A percentile compares a stretch with the other conserved stretches of the same genome.
Conservation (phyloP, 1,140 invertebrate genomes). For the Danaus melanippus region DNA sequence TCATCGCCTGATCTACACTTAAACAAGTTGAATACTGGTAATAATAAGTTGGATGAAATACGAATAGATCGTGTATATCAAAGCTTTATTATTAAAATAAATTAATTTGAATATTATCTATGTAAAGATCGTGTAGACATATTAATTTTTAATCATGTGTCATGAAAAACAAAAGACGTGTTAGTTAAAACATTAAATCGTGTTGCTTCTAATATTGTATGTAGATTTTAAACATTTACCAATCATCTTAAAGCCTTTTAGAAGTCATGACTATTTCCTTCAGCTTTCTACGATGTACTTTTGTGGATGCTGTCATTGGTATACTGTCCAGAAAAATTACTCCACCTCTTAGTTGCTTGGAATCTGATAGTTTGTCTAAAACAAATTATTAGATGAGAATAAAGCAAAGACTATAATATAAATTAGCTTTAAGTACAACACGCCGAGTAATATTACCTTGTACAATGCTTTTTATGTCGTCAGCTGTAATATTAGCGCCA, state of each 20-base stretch:
- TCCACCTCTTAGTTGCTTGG: constrained; percentile 73
- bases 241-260: constrained; percentile 26
- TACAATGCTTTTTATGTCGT: constrained; percentile 67
- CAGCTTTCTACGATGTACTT: constrained; percentile 73
- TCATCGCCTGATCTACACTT: too few relatives aligned
- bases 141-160: too few relatives aligned
- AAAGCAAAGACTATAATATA: too few relatives aligned
- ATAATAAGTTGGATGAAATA: too few relatives aligned
- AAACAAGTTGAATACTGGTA: too few relatives aligned
- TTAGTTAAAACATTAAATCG: too few relatives aligned
- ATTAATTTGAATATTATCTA: too few relatives aligned
- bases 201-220: constrained; percentile 5
- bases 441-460: constrained; percentile 32
- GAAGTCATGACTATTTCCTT: constrained; percentile 38
- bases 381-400: neutral
- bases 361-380: constrained; percentile 48
- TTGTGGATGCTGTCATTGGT: constrained; percentile 76
- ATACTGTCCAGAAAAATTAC: constrained; percentile 74
- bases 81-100: too few relatives aligned
- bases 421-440: too few relatives aligned
- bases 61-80: too few relatives aligned
- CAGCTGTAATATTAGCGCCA: constrained; percentile 43
- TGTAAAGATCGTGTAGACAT: too few relatives aligned
- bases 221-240: constrained; percentile 6
- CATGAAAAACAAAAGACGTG: too few relatives aligned